Evolutionary conservation across 2,888 invertebrate species (phyloP), one percentile per base, ranked within the genome.

Genomic region (Hirtodrosophila confusa): DNA sequence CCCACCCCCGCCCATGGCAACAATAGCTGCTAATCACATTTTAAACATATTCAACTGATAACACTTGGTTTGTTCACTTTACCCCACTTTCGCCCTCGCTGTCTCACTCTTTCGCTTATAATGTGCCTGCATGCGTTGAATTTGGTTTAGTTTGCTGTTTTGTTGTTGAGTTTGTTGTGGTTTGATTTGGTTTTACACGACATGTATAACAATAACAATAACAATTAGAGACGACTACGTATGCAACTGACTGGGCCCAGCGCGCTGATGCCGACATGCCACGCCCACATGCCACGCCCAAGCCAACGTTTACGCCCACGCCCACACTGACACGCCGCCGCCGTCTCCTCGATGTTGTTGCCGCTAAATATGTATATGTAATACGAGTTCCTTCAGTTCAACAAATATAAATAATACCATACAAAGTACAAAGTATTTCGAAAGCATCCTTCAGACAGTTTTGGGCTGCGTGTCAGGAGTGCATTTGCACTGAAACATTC

Each of bases 401-500:
- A 36, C 9, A 41, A 3, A 33, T 10, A 39, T 8, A 43, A 17
- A 17, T 17, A 17, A 17, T 17, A 17, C 17, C 17, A 17, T 17
- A 17, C 7, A 29, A 60, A 17, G 24, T 41, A 8, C 4, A 48
- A 10, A 9, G 17, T 12, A 29, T 40, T 12, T 5, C 39, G 24
- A 51, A 35, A 68, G 78, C 69, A 84, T 78, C 75, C 71, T 80
- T 67, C 58, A 80, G 54, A 91, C 89, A 90, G 94, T 94, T 93
- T 93, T 95, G 95, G 96, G 95, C 95, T 95, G 94, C 97, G 97
- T 98, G 96, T 97, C 98, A 98, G 98, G 95, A 95, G 97, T 97
- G 98, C 96, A 97, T 98, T 97, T 98, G 97, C 97, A 97, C 93
- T 93, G 93, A 92, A 92, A 92, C 84, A 84, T 88, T 88, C 90